Base-by-base conservation (phyloP, 2,888 invertebrate genomes). In the Holacanthella duospinosa region DNA sequence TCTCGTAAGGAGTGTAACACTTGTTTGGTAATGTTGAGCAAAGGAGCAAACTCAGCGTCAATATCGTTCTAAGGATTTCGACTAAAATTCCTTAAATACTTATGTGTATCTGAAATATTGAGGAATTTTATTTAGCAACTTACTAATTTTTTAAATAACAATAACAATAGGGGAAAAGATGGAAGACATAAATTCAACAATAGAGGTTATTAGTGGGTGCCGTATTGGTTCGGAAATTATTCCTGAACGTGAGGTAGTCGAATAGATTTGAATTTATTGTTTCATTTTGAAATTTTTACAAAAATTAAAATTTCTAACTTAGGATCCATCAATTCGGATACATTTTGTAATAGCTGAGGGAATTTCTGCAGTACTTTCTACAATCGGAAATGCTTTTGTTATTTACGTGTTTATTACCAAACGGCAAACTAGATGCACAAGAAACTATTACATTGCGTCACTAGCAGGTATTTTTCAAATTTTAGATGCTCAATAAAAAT, bases 401-500 rank as follows among this genome's bases (percentile, higher is more conserved):
- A 88, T 93, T 73, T 81, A 86, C 65, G 91, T 90, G 60, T 93
- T 93, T 77, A 81, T 83, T 55, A 83, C 85, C 60, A 90, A 91
- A 73, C 81, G 87, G 25, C 83, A 87, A 66, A 78, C 93, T 59
- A 82, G 92, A 16, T 81, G 90, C 36, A 82, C 91, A 64, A 93
- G 92, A 54, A 93, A 93, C 78, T 92, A 91, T 75, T 93, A 93
- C 77, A 92, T 93, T 73, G 87, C 92, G 68, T 91, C 92, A 1
- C 77, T 93, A 75, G 93, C 93, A 0, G 83, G 36, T 36, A 16
- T 9, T 6, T 36, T n/a, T n/a, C n/a, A 36, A 36, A 36, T 16
- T 36, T 16, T 36, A 36, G 36, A 9, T 36, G 6, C 6, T 16
- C 16, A 9, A 9, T 6, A 36, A 9, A 9, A 6, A 6, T 36